phyloP scores from a whole-genome alignment of 2,888 invertebrate species.

The Brachypterus glaber region DNA sequence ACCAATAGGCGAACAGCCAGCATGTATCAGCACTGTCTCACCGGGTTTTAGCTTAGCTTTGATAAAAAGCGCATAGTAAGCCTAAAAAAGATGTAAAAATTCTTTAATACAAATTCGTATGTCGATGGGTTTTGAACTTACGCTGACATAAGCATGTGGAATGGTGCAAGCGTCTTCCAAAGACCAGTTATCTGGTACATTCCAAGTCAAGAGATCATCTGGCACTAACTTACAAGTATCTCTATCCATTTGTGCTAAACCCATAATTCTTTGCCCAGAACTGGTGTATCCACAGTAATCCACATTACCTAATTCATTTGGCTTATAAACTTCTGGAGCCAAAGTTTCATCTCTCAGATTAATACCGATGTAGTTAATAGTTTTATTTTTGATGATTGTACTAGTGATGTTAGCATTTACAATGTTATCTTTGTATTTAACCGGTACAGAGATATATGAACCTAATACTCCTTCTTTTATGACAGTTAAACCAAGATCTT shows the following conservation, averaged over 20 bases:
- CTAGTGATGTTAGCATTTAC: conserved; percentile 18
- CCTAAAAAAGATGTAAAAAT: conserved; percentile 32
- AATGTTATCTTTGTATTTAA: conserved; percentile 29
- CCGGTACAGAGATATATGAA: conserved; percentile 28
- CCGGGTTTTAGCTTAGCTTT: conserved; percentile 32
- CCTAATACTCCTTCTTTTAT: conserved; percentile 45
- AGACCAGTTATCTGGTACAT: conserved; percentile 61
- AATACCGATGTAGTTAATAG: conserved; percentile 32
- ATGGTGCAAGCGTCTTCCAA: conserved; percentile 67
- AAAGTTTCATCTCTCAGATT: conserved; percentile 36
- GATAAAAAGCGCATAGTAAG: conserved; percentile 39
- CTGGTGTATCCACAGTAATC: conserved; percentile 33
- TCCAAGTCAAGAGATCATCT: conserved; percentile 49
- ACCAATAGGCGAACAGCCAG: conserved; percentile 57
- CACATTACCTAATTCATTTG: conserved; percentile 34
- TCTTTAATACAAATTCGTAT: background rate
- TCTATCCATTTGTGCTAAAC: conserved; percentile 44
- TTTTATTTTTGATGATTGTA: conserved; percentile 24
- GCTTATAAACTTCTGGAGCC: conserved; percentile 21
- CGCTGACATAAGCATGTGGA: conserved; percentile 68
- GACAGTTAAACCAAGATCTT: conserved; percentile 73
- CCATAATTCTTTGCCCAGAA: conserved; percentile 57
- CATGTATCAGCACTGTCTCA: conserved; percentile 46
- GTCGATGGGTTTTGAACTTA: conserved; percentile 23
- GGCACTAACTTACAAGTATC: conserved; percentile 31